Conservation (phyloP, 2,888 invertebrate genomes). For the Aporophyla nigra region DNA sequence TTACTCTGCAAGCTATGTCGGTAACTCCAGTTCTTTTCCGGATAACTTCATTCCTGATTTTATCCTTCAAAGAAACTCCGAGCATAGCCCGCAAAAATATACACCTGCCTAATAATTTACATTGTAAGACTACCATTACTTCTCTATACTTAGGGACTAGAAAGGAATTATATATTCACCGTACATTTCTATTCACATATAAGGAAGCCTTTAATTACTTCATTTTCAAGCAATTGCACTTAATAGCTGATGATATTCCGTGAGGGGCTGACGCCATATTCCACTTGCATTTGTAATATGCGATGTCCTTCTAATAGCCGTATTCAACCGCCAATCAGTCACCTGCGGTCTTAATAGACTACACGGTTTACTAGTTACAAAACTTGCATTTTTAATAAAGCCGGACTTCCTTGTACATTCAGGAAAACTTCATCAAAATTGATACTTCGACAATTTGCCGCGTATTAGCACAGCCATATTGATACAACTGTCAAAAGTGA, state of each 20-base stretch:
- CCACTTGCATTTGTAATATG: constrained; percentile 2
- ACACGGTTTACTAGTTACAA: too few species aligned
- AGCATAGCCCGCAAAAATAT: too few species aligned
- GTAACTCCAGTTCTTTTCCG: too few species aligned
- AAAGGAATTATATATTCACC: neutral
- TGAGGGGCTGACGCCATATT: neutral
- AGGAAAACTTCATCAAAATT: too few species aligned
- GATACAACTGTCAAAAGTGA: too few species aligned
- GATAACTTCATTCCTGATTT: too few species aligned
- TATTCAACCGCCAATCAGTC: neutral
- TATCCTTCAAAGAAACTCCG: too few species aligned
- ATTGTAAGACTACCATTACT: too few species aligned
- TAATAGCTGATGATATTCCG: too few species aligned
- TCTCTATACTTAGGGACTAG: too few species aligned
- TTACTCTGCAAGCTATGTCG: too few species aligned
- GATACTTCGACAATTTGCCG: neutral
- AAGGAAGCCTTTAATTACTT: neutral
- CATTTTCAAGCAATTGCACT: neutral
- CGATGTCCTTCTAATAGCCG: neutral
- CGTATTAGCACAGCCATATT: neutral
- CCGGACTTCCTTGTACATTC: neutral
- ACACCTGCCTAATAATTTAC: too few species aligned
- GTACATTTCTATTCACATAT: neutral
- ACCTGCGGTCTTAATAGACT: neutral
- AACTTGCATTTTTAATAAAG: neutral